Base-by-base conservation (phyloP, 1,140 invertebrate species). In the Camponotus pennsylvanicus region DNA sequence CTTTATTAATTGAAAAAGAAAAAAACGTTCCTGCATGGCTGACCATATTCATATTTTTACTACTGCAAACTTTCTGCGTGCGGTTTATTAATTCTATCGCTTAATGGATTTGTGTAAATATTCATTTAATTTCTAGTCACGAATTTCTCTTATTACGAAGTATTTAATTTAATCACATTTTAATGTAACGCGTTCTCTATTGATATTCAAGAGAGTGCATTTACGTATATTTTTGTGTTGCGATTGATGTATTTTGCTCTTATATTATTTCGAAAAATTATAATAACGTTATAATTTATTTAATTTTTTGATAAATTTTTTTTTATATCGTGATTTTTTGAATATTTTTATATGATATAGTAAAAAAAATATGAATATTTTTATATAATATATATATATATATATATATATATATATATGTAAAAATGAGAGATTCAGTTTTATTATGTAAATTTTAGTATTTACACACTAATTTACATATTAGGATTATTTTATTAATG, bases 211-310 rank as follows among this genome's bases (percentile, higher is more conserved):
- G 11, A 37, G 13, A 75, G 11, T 40, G 3, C 11, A 18, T 52
- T 57, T 9, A 18, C 9, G 5, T 55, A 73, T 37, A 34, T 15
- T 2, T 34, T 34, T 55, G 18, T 13, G 37, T 69, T 42, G 40
- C 18, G n/a, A 27, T 76, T 61, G n/a, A 40, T 21, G 15, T 52
- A 27, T 8, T 34, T 75, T 40, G 40, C 3, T 57, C 18, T 52
- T 32, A 71, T 18, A 49, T 73, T 55, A 73, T 11, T 73, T 73
- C 6, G 27, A 52, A 15, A 55, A 71, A 67, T 67, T 32, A 71
- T 3, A 57, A 4, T 73, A 37, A 73, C 9, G 7, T 59, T 21
- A 59, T 9, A 21, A 21, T 59, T 59, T n/a, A 27, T n/a, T 7
- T 57, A 57, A 57, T n/a, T n/a, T n/a, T 21, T 21, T 57, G 55